phyloP scores from a whole-genome alignment of 2,113 vertebrate genomes.

The Phodopus roborovskii region DNA sequence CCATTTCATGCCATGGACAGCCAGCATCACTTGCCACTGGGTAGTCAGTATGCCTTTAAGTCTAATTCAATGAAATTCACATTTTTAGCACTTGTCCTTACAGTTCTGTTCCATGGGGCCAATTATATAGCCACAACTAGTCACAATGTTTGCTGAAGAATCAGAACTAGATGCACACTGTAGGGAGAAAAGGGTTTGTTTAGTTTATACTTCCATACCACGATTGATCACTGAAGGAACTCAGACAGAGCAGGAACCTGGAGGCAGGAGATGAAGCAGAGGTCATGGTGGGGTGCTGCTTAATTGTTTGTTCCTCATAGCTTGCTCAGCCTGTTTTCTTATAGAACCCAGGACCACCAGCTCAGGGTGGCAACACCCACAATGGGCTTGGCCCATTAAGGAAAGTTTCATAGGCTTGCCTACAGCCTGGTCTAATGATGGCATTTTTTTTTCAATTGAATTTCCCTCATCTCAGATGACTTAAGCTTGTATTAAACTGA shows the following conservation, averaged over 20 bases:
- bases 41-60: background rate
- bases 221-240: background rate
- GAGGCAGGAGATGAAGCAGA: background rate
- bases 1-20: background rate
- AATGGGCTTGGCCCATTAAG: background rate
- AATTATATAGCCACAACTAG: background rate
- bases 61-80: background rate
- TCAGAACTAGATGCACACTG: background rate
- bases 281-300: background rate
- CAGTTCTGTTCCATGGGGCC: background rate
- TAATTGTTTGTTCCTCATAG: background rate
- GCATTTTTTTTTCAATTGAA: background rate
- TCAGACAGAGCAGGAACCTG: background rate
- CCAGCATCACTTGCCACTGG: background rate
- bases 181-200: background rate
- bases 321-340: background rate
- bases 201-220: background rate
- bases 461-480: background rate
- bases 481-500: background rate
- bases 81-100: background rate
- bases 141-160: background rate
- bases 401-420: background rate
- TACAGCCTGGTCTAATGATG: background rate
- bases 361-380: too few species aligned
- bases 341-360: background rate